Percentiles rank a stretch among this genome's conserved stretches.
phyloP scores from a whole-genome alignment of 1,140 invertebrate species.

The Apis florea region DNA sequence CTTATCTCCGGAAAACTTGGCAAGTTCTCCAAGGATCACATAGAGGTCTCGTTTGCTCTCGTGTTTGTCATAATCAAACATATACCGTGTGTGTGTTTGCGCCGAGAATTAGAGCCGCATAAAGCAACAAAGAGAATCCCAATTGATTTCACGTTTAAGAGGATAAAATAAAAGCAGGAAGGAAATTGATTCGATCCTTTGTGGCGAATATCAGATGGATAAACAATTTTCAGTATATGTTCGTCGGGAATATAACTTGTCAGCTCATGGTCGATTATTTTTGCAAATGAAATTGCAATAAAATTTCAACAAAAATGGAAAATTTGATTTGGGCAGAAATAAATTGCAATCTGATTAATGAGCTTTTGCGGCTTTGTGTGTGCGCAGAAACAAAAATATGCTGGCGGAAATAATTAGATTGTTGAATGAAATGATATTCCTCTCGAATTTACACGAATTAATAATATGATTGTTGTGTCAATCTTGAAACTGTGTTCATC shows the following conservation, averaged over 20 bases:
- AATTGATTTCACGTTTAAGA: background rate
- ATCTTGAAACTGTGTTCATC: no score
- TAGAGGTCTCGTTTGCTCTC: background rate
- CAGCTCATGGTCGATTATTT: background rate
- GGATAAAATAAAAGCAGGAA: background rate
- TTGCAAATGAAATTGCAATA: background rate
- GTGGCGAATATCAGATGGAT: no score
- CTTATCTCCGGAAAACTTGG: background rate
- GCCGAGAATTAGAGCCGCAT: background rate
- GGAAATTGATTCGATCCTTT: background rate
- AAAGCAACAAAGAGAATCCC: background rate
- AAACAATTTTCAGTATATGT: background rate
- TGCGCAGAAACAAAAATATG: background rate
- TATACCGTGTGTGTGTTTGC: background rate
- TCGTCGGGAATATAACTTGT: background rate
- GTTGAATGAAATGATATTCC: no score
- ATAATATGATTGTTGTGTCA: no score
- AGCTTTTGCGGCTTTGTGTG: no score
- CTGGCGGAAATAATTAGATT: constrained; percentile 17
- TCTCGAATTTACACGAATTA: background rate
- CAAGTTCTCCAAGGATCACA: background rate
- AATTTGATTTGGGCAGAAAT: background rate
- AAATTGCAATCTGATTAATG: background rate
- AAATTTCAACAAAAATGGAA: background rate
- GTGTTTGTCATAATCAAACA: constrained; percentile 12